Base-by-base conservation (phyloP, 2,113 vertebrate species). In the Zosterops lateralis region DNA sequence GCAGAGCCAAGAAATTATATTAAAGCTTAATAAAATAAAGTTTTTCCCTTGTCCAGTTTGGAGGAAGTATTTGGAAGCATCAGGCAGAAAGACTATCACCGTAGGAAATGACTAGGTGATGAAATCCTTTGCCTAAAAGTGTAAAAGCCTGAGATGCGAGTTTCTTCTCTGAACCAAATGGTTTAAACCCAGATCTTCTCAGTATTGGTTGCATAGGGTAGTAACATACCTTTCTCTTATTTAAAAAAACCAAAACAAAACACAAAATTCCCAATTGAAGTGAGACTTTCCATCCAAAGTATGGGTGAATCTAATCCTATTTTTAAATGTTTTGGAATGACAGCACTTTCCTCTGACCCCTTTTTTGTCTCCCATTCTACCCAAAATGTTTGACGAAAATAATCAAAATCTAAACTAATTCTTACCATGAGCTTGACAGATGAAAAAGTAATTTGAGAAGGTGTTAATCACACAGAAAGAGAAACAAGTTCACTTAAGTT, bases 361-460 rank as follows among this genome's bases (percentile, higher is more conserved):
- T 93, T 71, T 75, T 38, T 88, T 73, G 21, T 72, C 44, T 85
- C 14, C 28, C 48, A 66, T 7, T 57, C n/a, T 77, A 42, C 38
- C 32, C 42, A 50, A 66, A 93, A 90, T 24, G 3, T 73, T 77
- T 93, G 51, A 70, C 24, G 50, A 83, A 93, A 93, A 57, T 14
- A 75, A 65, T 51, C 36, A 72, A 75, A 92, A 76, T 76, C n/a
- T 83, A 79, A 89, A 77, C 47, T 66, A 54, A 36, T 71, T 90
- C 28, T 86, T 80, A 25, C 38, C 19, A 36, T 83, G 85, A 87
- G 13, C 34, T 67, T 84, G 36, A 40, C 58, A 93, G 62, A 66
- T 80, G 50, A 90, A 92, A 65, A 88, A 76, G 17, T 71, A 11
- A 14, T 94, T 94, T 87, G 58, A 93, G 58, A 73, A 71, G n/a